phyloP scores from a whole-genome alignment of 35 echinoderm and acorn worm species.

The Amphiura filiformis region DNA sequence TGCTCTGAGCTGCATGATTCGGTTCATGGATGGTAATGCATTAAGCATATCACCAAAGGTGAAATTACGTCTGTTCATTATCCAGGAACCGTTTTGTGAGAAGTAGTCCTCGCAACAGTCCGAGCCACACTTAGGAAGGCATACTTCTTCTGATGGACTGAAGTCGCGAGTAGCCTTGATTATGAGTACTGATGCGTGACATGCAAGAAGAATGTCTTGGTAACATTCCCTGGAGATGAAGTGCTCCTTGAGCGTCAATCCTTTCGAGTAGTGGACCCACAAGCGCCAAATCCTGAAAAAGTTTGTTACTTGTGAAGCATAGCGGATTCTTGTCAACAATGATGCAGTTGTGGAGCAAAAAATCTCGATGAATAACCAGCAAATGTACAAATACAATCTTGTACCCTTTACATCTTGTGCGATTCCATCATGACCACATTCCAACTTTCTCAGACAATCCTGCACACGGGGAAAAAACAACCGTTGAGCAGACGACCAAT shows the following conservation, averaged over 20 bases:
- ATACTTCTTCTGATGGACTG: background rate
- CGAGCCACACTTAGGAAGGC: background rate
- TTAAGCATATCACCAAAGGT: background rate
- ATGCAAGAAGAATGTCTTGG: constrained; percentile 4
- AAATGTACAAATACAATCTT: background rate
- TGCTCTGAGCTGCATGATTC: background rate
- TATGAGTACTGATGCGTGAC: background rate
- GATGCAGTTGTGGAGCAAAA: background rate
- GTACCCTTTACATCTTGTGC: background rate
- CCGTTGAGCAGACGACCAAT: background rate
- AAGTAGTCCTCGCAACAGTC: constrained; percentile 5
- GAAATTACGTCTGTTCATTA: constrained; percentile 3
- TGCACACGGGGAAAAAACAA: background rate
- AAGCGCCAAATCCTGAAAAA: background rate
- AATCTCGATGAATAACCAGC: background rate
- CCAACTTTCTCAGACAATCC: background rate
- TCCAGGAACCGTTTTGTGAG: constrained; percentile 11
- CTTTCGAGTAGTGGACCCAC: background rate
- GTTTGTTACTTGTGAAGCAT: background rate
- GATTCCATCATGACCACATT: background rate
- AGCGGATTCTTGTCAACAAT: background rate
- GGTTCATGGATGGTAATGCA: constrained; percentile 4
- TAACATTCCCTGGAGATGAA: background rate
- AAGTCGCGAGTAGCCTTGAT: background rate
- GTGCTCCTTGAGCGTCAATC: background rate